Evolutionary conservation across 2,113 vertebrate species (phyloP).

Genomic region (Acrocephalus kingi): DNA sequence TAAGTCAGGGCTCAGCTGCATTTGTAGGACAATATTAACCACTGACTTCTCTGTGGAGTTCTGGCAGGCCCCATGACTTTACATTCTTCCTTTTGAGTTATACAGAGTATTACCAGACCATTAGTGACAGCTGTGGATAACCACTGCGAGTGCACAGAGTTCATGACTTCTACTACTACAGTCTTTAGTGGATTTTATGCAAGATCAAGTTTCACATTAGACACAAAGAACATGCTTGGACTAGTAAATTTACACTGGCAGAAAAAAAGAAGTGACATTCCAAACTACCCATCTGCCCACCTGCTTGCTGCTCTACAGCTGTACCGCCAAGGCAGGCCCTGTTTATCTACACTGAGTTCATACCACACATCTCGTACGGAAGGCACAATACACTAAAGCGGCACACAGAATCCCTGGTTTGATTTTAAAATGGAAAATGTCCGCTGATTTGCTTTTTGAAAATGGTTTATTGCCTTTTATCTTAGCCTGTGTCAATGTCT

Average conservation of each 20-base stretch:
- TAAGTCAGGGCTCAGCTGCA: background rate
- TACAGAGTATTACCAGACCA: background rate
- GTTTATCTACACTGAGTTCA: background rate
- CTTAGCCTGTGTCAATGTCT: background rate
- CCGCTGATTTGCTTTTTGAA: background rate
- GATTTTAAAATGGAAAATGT: background rate
- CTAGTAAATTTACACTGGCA: background rate
- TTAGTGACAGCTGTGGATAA: background rate
- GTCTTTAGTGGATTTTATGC: background rate
- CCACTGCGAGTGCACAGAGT: background rate
- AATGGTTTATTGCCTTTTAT: background rate
- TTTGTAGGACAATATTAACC: background rate
- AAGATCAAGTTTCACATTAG: background rate
- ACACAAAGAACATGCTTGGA: background rate
- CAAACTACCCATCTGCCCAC: background rate
- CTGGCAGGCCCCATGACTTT: background rate
- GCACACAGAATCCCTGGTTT: background rate
- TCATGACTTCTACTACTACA: background rate
- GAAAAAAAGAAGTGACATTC: background rate
- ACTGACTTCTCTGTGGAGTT: background rate
- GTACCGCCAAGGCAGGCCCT: fast-evolving
- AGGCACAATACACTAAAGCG: background rate
- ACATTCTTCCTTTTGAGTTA: background rate
- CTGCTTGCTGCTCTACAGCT: background rate
- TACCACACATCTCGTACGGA: background rate